phyloP scores from a whole-genome alignment of 2,113 vertebrate species.

The Engystomops pustulosus region DNA sequence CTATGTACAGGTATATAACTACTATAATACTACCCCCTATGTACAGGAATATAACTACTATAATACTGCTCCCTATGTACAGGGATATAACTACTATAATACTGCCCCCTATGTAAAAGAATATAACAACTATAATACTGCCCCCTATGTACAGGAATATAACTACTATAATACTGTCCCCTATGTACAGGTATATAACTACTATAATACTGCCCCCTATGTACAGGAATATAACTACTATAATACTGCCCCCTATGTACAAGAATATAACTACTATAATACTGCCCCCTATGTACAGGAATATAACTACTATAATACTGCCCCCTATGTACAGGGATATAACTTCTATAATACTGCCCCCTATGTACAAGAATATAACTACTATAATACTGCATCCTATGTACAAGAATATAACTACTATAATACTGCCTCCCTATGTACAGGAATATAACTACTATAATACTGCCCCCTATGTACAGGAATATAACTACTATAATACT shows the following conservation, averaged over 20 bases:
- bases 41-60: not conserved
- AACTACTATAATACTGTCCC: conserved; percentile 6
- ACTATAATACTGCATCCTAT: not conserved
- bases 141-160: conserved; percentile 4
- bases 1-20: conserved; percentile 2
- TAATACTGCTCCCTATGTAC: not conserved
- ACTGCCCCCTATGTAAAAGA: not conserved
- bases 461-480: conserved; percentile 2
- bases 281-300: not conserved
- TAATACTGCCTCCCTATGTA: not conserved
- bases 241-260: conserved; percentile 6
- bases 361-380: not conserved
- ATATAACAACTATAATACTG: conserved; percentile 6
- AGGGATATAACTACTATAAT: conserved; percentile 2
- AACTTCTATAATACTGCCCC: conserved; percentile 6
- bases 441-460: conserved; percentile 5
- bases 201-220: conserved; percentile 7
- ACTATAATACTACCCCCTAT: conserved; percentile 2
- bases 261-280: conserved; percentile 27
- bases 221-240: conserved; percentile 10
- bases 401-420: conserved; percentile 8
- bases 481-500: conserved; percentile 24
- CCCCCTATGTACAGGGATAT: not conserved
- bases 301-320: conserved; percentile 21
- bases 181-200: conserved; percentile 1